Evolutionary conservation across 2,797 vertebrate genomes (phyloP).

Genomic region (Neosilurus mollespiculum): DNA sequence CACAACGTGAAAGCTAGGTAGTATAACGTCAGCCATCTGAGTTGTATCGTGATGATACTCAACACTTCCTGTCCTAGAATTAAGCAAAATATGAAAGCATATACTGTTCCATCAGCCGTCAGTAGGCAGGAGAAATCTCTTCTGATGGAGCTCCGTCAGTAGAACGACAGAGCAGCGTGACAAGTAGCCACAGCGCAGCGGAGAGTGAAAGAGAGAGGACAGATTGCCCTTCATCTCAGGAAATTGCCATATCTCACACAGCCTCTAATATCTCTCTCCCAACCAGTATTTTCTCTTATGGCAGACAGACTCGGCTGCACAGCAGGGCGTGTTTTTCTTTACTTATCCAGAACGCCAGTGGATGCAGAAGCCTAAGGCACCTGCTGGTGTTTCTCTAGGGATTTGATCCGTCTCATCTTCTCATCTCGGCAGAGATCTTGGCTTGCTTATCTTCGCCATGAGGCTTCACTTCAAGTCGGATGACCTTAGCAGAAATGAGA

Average conservation of each 20-base stretch:
- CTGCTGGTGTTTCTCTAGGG: conserved; percentile 7
- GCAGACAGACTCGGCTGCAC: conserved; percentile 62
- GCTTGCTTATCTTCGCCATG: conserved; percentile 48
- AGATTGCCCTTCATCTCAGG: conserved; percentile 64
- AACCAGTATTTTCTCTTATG: conserved; percentile 54
- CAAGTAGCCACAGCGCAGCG: neutral
- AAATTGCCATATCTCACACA: conserved; percentile 68
- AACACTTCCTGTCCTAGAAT: neutral
- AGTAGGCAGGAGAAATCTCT: neutral
- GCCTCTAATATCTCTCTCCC: conserved; percentile 65
- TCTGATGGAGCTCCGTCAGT: conserved; percentile 6
- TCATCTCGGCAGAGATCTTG: conserved; percentile 10
- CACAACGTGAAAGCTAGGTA: too few relatives aligned
- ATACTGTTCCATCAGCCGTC: neutral
- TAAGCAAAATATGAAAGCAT: neutral
- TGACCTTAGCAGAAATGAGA: conserved; percentile 49
- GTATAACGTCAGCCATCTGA: neutral
- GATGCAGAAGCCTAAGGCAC: neutral
- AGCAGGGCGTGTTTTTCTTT: conserved; percentile 69
- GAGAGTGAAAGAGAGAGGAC: conserved; percentile 40
- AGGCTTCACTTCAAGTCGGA: conserved; percentile 47
- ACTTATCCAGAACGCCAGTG: conserved; percentile 18
- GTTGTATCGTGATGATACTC: neutral
- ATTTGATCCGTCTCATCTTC: neutral
- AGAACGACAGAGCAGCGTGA: neutral